Evolutionary conservation across 2,888 invertebrate species (phyloP), one percentile per base, ranked within the genome.

Genomic region (Diarsia mendica): DNA sequence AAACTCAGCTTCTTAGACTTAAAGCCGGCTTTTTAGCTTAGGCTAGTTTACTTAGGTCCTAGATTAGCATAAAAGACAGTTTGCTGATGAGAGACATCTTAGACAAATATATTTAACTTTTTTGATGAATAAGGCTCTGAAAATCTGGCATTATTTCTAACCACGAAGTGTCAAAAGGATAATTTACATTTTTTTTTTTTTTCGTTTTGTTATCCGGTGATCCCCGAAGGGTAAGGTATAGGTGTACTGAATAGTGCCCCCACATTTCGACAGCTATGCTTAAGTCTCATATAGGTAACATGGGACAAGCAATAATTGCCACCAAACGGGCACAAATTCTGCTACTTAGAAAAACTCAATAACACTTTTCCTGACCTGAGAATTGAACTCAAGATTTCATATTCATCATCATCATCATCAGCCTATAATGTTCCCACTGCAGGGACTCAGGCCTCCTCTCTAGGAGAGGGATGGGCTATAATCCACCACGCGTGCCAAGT

Each of bases 11-110:
- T 66, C 53, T 65, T 66, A 72, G 65, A 73, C 55, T 65, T 68
- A 64, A 67, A 67, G 67, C 51, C n/a, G 46, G 66, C 61, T 60
- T 75, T 73, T 77, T 70, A 76, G 67, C 76, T 70, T 63, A 79
- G 67, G 23, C 46, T 69, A 65, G 74, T 75, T 85, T 79, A 73
- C 63, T 85, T 77, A 82, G 76, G 84, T 44, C 60, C 63, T 51
- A 66, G 46, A 82, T 82, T 84, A 82, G 55, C 72, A 77, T 79
- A 82, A 76, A 74, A 33, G 55, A 49, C 69, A 75, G 55, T 67
- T 72, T 70, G 33, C 68, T 76, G 72, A 74, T 77, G 61, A 66
- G 49, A 23, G 13, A 74, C 28, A 69, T 63, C 18, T 46, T 5
- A 58, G 20, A 51, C 55, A 75, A 75, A 80, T 33, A 69, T 66